phyloP scores from a whole-genome alignment of 2,113 vertebrate genomes.

The Seriola dumerili region DNA sequence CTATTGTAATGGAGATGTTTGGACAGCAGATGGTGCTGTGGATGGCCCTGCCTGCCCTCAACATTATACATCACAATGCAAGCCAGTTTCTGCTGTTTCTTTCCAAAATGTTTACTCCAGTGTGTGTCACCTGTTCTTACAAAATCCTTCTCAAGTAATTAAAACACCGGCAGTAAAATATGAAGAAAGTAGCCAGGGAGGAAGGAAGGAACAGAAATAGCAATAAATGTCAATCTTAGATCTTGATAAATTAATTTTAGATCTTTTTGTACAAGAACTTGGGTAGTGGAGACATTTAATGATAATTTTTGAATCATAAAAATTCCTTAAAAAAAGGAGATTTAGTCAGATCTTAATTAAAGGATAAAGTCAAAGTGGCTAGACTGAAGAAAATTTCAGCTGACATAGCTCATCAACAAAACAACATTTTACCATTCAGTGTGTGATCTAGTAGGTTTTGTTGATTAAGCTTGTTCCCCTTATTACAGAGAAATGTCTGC shows the following conservation, averaged over 20 bases:
- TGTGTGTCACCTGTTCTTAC: not conserved
- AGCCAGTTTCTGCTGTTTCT: not conserved
- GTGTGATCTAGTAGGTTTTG: not conserved
- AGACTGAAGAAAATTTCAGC: not conserved
- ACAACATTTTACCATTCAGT: not conserved
- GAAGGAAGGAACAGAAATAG: not conserved
- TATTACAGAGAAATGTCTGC: not conserved
- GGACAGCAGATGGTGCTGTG: conserved; percentile 84
- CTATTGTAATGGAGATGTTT: conserved; percentile 50
- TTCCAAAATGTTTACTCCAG: not conserved
- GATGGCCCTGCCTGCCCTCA: conserved; percentile 14
- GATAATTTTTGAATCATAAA: not conserved
- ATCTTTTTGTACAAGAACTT: not conserved
- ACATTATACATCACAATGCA: not conserved
- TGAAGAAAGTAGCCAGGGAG: not conserved
- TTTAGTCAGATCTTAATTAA: not conserved
- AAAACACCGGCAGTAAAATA: not conserved
- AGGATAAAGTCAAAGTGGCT: not conserved
- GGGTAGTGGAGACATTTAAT: not conserved
- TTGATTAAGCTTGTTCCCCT: not conserved
- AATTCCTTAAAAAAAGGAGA: not conserved
- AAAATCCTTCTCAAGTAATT: not conserved
- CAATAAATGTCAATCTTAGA: not conserved
- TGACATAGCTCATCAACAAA: not conserved
- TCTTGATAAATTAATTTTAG: not conserved